A percentile compares a stretch with the other conserved stretches of the same genome.
phyloP scores from a whole-genome alignment of 2,113 vertebrate species.

The Boleophthalmus pectinirostris region DNA sequence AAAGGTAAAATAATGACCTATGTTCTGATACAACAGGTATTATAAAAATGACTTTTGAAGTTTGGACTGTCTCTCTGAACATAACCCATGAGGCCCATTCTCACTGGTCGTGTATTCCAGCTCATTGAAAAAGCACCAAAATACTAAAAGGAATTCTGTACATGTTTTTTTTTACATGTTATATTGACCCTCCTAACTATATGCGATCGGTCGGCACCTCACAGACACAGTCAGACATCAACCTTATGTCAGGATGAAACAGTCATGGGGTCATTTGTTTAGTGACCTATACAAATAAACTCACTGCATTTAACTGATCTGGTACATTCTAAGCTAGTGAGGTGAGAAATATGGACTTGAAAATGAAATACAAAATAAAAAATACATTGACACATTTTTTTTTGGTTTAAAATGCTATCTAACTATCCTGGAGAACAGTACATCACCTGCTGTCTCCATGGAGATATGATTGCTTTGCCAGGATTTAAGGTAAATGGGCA shows the following conservation, averaged over 20 bases:
- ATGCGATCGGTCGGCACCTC: not conserved
- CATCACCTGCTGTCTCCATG: too few species aligned
- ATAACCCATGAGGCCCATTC: not conserved
- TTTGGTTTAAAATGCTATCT: too few species aligned
- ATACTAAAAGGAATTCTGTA: not conserved
- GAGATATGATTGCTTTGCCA: too few species aligned
- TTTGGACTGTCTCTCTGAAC: not conserved
- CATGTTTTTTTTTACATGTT: not conserved
- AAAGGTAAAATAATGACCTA: not conserved
- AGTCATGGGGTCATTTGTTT: conserved; percentile 3
- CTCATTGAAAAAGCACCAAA: not conserved
- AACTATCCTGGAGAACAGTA: too few species aligned
- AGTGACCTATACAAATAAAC: too few species aligned
- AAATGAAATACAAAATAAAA: not conserved
- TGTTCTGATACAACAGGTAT: too few species aligned
- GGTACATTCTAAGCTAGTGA: too few species aligned
- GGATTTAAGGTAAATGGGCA: too few species aligned
- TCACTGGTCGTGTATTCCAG: not conserved
- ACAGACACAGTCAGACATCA: not conserved
- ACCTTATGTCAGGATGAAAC: conserved; percentile 2
- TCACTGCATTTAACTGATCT: not conserved
- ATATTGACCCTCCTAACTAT: not conserved
- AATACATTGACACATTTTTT: too few species aligned
- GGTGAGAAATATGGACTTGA: too few species aligned
- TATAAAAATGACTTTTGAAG: too few species aligned